phyloP scores from a whole-genome alignment of 2,888 invertebrate genomes.

The Lydus trimaculatus region DNA sequence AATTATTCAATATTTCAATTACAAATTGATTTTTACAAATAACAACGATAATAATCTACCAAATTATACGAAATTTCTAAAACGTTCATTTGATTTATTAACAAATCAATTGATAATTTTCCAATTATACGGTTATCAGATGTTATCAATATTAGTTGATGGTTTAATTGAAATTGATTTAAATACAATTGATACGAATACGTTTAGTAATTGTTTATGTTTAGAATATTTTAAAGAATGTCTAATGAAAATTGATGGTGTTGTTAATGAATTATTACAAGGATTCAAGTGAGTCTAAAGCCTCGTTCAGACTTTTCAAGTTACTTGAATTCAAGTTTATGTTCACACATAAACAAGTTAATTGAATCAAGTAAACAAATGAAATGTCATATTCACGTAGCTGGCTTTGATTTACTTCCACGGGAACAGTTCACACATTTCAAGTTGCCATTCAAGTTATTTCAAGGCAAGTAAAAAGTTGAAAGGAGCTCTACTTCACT shows the following conservation, averaged over 20 bases:
- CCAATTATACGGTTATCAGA: slow-evolving; percentile 62
- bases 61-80: slow-evolving; percentile 57
- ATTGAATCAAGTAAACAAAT: too few relatives aligned
- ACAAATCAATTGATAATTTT: slow-evolving; percentile 56
- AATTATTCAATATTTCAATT: slow-evolving; percentile 43
- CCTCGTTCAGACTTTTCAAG: too few relatives aligned
- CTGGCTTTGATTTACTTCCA: too few relatives aligned
- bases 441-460: too few relatives aligned
- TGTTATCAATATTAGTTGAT: slow-evolving; percentile 57
- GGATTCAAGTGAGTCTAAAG: slow-evolving; percentile 62
- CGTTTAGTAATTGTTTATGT: slow-evolving; percentile 57
- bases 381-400: too few relatives aligned
- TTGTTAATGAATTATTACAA: slow-evolving; percentile 63
- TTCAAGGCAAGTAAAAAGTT: too few relatives aligned
- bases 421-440: too few relatives aligned
- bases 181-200: slow-evolving; percentile 57
- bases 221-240: slow-evolving; percentile 60
- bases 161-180: slow-evolving; percentile 62
- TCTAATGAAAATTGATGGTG: slow-evolving; percentile 57
- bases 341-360: too few relatives aligned
- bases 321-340: too few relatives aligned
- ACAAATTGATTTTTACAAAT: slow-evolving; percentile 46
- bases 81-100: slow-evolving; percentile 57
- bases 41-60: slow-evolving; percentile 47
- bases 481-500: too few relatives aligned